Base-by-base conservation (phyloP, 92 coral and sea anemone genomes). In the Parazoanthus swiftii region DNA sequence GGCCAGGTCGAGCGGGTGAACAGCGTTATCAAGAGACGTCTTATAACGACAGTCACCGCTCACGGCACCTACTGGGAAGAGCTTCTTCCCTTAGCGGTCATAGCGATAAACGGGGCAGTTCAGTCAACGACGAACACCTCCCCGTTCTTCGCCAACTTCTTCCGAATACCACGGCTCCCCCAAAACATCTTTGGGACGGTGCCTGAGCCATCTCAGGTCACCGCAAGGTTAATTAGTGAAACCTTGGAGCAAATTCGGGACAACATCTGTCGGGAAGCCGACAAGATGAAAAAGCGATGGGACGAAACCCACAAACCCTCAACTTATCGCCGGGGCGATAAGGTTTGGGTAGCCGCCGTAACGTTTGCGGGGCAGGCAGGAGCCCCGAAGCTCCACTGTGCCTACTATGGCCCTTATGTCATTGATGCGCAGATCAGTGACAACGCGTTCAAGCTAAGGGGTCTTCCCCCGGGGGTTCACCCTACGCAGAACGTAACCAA, bases 291-390 rank as follows among this genome's bases (percentile, higher is more conserved):
- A 16, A 63, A 16, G 70, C 3, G 11, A 16, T 63, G 70, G 70
- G 70, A 63, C 11, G 70, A 63, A 63, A 63, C 70, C 70, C 70
- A 63, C 70, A 63, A 63, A 63, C 70, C 70, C 70, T 63, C 70
- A 16, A 63, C 70, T 63, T 63, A 63, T 63, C 70, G 70, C 70
- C 3, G 70, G 70, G 70, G 70, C 70, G 70, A 63, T 63, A 63
- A 63, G 70, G 70, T 63, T 63, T 63, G 70, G 70, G 70, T 63
- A 63, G 70, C 70, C 70, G 70, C 70, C 70, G 70, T 63, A 63
- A 63, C 70, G 70, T 63, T 63, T 63, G 70, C 70, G 70, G 70
- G 70, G 70, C 70, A 63, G 70, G 70, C 70, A 63, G 70, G 70
- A 63, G 70, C 70, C 70, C 70, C 70, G 70, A 63, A 63, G 70